Base-by-base conservation (phyloP, 2,797 vertebrate species). In the Cichlasoma orientale region DNA sequence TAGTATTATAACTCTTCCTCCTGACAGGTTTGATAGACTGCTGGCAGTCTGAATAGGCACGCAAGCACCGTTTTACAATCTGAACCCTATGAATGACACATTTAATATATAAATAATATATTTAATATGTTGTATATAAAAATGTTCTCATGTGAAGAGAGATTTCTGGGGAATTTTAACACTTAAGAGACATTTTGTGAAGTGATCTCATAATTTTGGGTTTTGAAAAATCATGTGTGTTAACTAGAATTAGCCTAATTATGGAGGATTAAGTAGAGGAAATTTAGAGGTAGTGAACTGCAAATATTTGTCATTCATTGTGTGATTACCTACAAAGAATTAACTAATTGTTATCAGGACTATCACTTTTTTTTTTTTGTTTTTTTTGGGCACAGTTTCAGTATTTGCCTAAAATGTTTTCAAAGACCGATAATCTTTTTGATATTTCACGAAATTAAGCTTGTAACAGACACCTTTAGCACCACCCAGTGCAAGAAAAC, bases 221-320 rank as follows among this genome's bases (percentile, higher is more conserved):
- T 47, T 47, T 47, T 5, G 16, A 47, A 18, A 47, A 12, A 47
- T 18, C 5, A 16, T 16, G 44, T 47, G 7, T 18, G 16, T 47
- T 16, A 47, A 47, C 14, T 6, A 47, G 44, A 18, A 50, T 2
- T 1, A 3, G 5, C 23, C 61, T 66, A 47, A 47, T 66, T 47
- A 47, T 9, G 11, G 11, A 16, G 0, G 0, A 1, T 47, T 27
- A 29, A 47, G 0, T 47, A 12, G 23, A 47, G 23, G 5, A 29
- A 0, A 66, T 44, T 66, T 66, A 66, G 38, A 66, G 25, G 14
- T 41, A 6, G 5, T 7, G 7, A 47, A 66, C 0, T 47, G 16
- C 0, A 47, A 23, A 27, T 66, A 47, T 63, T 44, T 0, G 6
- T 31, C 5, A 31, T 33, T 33, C 31, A 44, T 27, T 44, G 23